A percentile compares a stretch with the other conserved stretches of the same genome.
phyloP scores from a whole-genome alignment of 2,113 vertebrate genomes.

The Dicrurus megarhynchus region DNA sequence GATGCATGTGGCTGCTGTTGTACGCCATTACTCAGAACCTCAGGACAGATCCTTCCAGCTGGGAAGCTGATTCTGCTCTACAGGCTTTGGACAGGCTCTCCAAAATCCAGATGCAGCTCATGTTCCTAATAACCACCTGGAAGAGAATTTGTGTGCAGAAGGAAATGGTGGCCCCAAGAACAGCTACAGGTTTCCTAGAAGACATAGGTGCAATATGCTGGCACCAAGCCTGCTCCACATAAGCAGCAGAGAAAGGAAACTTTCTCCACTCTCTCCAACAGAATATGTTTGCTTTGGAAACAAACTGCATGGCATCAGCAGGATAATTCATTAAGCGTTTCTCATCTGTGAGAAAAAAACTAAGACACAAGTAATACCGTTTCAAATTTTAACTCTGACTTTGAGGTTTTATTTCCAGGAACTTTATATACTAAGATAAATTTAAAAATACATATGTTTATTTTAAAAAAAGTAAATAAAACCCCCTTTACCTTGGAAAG shows the following conservation, averaged over 20 bases:
- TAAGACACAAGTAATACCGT: neutral
- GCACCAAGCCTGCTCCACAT: neutral
- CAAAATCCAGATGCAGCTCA: neutral
- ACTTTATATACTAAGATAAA: neutral
- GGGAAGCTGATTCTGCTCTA: neutral
- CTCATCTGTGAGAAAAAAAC: neutral
- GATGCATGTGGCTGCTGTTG: neutral
- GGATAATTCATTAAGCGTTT: neutral
- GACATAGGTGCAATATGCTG: neutral
- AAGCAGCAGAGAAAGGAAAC: neutral
- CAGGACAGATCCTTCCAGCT: neutral
- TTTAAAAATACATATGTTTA: too few relatives aligned
- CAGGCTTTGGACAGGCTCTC: neutral
- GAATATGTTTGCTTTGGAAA: neutral
- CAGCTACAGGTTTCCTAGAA: neutral
- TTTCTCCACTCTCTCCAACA: neutral
- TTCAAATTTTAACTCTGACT: neutral
- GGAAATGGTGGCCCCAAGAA: neutral
- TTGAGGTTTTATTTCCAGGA: neutral
- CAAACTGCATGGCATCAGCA: neutral
- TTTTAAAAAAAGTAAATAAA: neutral
- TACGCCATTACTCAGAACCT: neutral
- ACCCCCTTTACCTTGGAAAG: neutral
- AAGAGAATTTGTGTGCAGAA: neutral
- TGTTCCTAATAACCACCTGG: neutral